Evolutionary conservation across 2,888 invertebrate species (phyloP), one percentile per base, ranked within the genome.

Genomic region (Stratiomys singularior): DNA sequence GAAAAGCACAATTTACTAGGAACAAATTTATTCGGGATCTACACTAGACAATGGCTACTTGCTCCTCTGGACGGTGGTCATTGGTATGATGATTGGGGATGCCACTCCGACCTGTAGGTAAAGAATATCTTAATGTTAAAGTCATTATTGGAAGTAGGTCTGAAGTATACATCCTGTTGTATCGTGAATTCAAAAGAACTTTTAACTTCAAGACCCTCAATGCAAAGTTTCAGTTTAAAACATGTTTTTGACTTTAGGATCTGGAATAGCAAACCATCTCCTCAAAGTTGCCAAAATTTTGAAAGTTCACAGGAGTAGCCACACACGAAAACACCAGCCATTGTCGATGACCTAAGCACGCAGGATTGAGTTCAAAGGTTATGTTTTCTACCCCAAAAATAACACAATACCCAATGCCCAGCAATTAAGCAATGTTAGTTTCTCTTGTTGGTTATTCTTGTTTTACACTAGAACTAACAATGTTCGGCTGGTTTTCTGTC

Each of bases 311-410:
- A n/a, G n/a, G 37, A 37, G 9, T 37, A 37, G 9, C 9, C 9
- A 4, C 18, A 9, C 52, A 7, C 58, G 58, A 21, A 9, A 60
- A 60, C 23, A 60, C 58, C 23, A 13, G 18, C 25, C 25, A 21
- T 23, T 9, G 25, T 60, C 5, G 25, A 60, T 18, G 23, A 60
- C 25, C 58, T 60, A 11, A n/a, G 21, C 25, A 5, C 13, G 18
- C 25, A n/a, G 23, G 58, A 60, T 60, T 11, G 58, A 60, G 58
- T 60, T 60, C 58, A 60, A 60, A 60, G 58, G 58, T 60, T 60
- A 9, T 23, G 58, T 4, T 37, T 52, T 21, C 13, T 25, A 18
- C 23, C 58, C 58, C 13, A 21, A 21, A 23, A 60, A 18, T 15
- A 52, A 52, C 52, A 52, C 52, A 52, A 52, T 18, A 52, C 52